Conservation (phyloP, 2,888 invertebrate genomes). For the Magallana nippona region DNA sequence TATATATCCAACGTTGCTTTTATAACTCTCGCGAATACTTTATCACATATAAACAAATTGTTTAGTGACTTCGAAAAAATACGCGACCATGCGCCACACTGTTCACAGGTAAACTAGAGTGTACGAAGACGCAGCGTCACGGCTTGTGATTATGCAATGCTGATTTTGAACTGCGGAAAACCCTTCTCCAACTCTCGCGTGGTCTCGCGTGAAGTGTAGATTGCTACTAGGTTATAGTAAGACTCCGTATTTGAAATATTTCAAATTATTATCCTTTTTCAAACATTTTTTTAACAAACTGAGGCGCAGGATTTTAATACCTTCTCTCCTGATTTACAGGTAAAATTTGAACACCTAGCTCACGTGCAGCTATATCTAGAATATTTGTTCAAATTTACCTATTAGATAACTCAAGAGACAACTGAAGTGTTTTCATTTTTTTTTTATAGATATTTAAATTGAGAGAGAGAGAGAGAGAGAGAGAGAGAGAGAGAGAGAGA, state of each 20-base stretch:
- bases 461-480: no score
- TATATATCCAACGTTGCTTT: not conserved
- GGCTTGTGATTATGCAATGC: conserved; percentile 37
- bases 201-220: conserved; percentile 4
- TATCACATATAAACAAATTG: not conserved
- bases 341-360: not conserved
- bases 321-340: conserved; percentile 8
- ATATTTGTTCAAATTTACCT: no score
- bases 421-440: no score
- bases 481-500: no score
- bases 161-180: conserved; percentile 35
- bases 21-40: not conserved
- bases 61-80: conserved; percentile 16
- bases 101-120: conserved; percentile 45
- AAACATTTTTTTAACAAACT: not conserved
- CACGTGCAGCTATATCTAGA: no score
- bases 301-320: conserved; percentile 22
- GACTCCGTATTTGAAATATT: conserved; percentile 45
- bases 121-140: conserved; percentile 27
- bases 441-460: no score
- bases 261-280: conserved; percentile 45
- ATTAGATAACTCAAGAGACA: no score
- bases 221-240: conserved; percentile 26
- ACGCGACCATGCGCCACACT: conserved; percentile 39
- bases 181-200: not conserved